Conservation (phyloP, 2,113 vertebrate species). For the Kryptolebias marmoratus region DNA sequence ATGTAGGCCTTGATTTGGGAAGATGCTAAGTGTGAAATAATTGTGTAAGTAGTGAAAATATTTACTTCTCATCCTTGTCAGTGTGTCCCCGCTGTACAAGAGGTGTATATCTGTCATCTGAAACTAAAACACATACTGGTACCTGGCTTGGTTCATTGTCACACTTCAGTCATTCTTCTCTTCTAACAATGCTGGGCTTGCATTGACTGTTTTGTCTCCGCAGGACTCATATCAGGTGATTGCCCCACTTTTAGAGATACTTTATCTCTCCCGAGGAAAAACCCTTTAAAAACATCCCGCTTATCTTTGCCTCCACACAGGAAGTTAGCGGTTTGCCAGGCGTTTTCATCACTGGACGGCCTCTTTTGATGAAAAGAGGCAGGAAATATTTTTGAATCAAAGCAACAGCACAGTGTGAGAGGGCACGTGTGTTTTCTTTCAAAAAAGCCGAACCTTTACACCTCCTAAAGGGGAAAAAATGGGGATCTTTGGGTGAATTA, state of each 20-base stretch:
- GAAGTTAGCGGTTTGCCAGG: conserved; percentile 57
- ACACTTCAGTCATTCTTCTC: conserved; percentile 40
- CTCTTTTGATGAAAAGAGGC: conserved; percentile 56
- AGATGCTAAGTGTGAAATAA: conserved; percentile 33
- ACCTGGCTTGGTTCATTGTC: conserved; percentile 15
- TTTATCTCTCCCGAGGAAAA: conserved; percentile 61
- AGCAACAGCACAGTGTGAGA: conserved; percentile 33
- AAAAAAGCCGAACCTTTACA: conserved; percentile 26
- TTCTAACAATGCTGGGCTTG: conserved; percentile 23
- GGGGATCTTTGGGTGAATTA: conserved; percentile 60
- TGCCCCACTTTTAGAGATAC: conserved; percentile 51
- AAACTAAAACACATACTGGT: conserved; percentile 17
- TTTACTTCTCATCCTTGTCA: conserved; percentile 9
- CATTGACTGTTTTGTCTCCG: conserved; percentile 52
- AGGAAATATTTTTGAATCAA: conserved; percentile 52
- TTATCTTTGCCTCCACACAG: conserved; percentile 69
- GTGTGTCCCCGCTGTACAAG: conserved; percentile 28
- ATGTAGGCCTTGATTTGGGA: conserved; percentile 1
- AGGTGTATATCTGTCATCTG: conserved; percentile 46
- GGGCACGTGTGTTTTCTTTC: conserved; percentile 36
- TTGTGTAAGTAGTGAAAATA: conserved; percentile 23
- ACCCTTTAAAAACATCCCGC: conserved; percentile 63
- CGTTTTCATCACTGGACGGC: conserved; percentile 39
- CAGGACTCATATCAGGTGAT: conserved; percentile 55
- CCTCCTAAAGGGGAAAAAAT: conserved; percentile 23